Percentiles rank a stretch among this genome's conserved stretches.
These are phyloP conservation scores for Avahi laniger DNA, from an alignment of 2,797 vertebrate genomes.

Conservation along the genomic window DNA sequence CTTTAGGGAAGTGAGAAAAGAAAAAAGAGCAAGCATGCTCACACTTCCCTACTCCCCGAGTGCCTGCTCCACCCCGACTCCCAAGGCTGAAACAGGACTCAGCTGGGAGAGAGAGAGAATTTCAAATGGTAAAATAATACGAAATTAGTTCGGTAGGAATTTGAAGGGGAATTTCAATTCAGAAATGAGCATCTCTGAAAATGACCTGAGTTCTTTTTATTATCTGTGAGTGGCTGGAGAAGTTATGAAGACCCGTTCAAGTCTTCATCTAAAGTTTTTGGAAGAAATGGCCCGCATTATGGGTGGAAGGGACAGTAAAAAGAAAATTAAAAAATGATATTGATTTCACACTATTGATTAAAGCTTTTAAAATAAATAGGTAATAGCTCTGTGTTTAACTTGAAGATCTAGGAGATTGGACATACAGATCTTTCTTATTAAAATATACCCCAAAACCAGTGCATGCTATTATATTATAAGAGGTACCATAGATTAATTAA, in stretches of 20 bases:
- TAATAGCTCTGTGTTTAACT: neutral
- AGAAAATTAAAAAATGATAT: neutral
- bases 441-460: neutral
- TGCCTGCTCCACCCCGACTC: fast-evolving
- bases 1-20: neutral
- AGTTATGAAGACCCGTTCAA: neutral
- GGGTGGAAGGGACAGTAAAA: neutral
- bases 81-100: too few species aligned
- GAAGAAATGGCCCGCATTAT: neutral
- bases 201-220: neutral
- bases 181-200: neutral
- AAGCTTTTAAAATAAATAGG: neutral
- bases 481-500: neutral
- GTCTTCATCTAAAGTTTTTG: neutral
- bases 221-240: neutral
- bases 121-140: neutral
- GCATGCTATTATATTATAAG: neutral
- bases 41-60: fast-evolving
- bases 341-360: neutral
- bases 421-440: neutral
- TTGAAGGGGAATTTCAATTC: neutral
- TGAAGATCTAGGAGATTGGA: neutral
- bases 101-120: neutral
- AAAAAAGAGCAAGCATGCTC: neutral
- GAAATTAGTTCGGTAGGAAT: neutral